Evolutionary conservation across 2,888 invertebrate species (phyloP).

Genomic region (Phalangium opilio): DNA sequence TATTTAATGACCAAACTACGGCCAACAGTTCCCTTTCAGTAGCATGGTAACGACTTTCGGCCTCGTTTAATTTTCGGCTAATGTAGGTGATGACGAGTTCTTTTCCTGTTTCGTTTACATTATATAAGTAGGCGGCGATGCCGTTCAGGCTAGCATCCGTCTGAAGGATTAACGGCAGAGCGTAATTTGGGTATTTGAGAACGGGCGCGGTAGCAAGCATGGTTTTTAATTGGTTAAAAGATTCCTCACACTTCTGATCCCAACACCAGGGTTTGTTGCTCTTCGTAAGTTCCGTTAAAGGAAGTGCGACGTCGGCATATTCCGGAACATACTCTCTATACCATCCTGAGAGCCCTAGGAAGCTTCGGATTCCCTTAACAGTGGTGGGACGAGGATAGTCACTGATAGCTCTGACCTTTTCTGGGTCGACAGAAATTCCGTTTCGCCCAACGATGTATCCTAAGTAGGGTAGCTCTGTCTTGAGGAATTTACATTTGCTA

Average conservation of each 20-base stretch:
- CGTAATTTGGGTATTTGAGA: neutral
- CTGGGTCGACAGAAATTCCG: neutral
- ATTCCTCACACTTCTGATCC: neutral
- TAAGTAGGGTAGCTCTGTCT: neutral
- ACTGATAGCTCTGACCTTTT: too few relatives aligned
- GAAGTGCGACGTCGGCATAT: neutral
- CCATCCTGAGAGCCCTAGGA: neutral
- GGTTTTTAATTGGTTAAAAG: neutral
- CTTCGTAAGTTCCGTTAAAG: neutral
- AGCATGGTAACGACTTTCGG: neutral
- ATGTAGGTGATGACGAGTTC: neutral
- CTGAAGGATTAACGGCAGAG: neutral
- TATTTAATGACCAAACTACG: neutral
- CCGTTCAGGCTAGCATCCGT: neutral
- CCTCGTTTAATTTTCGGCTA: neutral
- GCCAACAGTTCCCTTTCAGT: neutral
- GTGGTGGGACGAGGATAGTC: neutral
- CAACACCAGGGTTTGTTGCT: neutral
- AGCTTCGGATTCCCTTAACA: neutral
- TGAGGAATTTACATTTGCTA: slow-evolving; percentile 1
- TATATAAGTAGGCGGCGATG: neutral
- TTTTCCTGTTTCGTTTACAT: neutral
- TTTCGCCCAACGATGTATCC: neutral
- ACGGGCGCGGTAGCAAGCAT: neutral
- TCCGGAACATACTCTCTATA: neutral